Percentiles rank a stretch among this genome's conserved stretches.
phyloP scores from a whole-genome alignment of 2,888 invertebrate genomes.

The Xiphydria camelus region DNA sequence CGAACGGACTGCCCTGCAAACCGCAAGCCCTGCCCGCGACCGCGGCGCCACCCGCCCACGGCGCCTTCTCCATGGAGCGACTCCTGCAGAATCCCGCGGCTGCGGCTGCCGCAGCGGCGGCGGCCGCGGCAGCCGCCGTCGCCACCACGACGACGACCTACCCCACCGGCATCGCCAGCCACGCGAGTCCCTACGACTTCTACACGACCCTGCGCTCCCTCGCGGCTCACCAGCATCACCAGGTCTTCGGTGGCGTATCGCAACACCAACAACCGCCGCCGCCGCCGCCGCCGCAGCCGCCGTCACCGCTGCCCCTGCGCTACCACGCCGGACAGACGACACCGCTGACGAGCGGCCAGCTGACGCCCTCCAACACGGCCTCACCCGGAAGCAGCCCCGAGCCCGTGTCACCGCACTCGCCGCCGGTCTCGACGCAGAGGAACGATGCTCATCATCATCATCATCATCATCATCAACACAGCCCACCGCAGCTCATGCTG shows the following conservation, averaged over 20 bases:
- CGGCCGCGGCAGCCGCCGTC: too few species aligned
- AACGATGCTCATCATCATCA: constrained; percentile 54
- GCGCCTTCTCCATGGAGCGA: constrained; percentile 60
- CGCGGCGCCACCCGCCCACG: constrained; percentile 57
- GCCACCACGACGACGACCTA: constrained; percentile 31
- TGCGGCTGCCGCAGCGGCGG: too few species aligned
- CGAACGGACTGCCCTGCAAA: constrained; percentile 51
- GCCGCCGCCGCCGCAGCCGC: too few species aligned
- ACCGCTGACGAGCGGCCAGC: constrained; percentile 34
- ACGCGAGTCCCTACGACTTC: constrained; percentile 56
- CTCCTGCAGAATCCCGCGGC: constrained; percentile 47
- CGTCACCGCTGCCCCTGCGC: constrained; percentile 28
- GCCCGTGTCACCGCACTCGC: constrained; percentile 58
- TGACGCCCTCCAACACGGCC: constrained; percentile 46
- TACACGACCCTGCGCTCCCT: constrained; percentile 59
- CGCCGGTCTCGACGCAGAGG: constrained; percentile 56
- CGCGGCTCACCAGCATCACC: constrained; percentile 56
- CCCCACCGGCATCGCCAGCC: constrained; percentile 32
- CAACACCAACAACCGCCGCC: constrained; percentile 48
- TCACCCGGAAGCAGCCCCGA: constrained; percentile 60
- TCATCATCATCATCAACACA: constrained; percentile 44
- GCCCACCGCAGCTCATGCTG: constrained; percentile 51
- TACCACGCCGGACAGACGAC: constrained; percentile 33
- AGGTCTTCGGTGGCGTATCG: constrained; percentile 36
- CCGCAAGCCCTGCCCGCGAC: constrained; percentile 52